Conservation (phyloP, 2,888 invertebrate genomes). For the Melipona beecheii region DNA sequence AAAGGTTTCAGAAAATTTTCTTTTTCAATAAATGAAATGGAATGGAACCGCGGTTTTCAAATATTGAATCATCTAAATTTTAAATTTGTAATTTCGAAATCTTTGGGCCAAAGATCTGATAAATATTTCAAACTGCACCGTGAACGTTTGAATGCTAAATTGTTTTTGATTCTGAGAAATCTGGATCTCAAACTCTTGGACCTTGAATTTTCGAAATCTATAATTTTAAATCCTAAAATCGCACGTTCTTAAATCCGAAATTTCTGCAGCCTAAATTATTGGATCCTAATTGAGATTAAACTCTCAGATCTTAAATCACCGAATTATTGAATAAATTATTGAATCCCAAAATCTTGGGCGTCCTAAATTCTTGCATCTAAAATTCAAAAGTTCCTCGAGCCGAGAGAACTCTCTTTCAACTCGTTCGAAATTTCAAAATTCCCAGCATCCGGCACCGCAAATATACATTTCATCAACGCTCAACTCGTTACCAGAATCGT, state of each 20-base stretch:
- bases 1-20: no score
- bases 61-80: background rate
- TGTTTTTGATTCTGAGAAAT: background rate
- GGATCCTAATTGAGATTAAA: background rate
- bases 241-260: background rate
- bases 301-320: background rate
- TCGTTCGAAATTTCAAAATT: background rate
- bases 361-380: background rate
- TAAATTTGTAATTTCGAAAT: background rate
- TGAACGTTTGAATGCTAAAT: background rate
- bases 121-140: background rate
- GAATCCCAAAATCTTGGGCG: background rate
- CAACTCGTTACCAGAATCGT: background rate
- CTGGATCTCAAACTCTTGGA: background rate
- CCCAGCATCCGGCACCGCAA: background rate
- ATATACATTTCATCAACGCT: background rate
- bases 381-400: no score
- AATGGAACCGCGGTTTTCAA: no score
- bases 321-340: background rate
- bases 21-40: no score
- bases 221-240: background rate
- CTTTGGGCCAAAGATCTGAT: background rate
- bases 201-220: no score
- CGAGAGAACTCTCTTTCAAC: no score
- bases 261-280: background rate